phyloP scores from a whole-genome alignment of 2,888 invertebrate genomes.

The Dryomyza anilis region DNA sequence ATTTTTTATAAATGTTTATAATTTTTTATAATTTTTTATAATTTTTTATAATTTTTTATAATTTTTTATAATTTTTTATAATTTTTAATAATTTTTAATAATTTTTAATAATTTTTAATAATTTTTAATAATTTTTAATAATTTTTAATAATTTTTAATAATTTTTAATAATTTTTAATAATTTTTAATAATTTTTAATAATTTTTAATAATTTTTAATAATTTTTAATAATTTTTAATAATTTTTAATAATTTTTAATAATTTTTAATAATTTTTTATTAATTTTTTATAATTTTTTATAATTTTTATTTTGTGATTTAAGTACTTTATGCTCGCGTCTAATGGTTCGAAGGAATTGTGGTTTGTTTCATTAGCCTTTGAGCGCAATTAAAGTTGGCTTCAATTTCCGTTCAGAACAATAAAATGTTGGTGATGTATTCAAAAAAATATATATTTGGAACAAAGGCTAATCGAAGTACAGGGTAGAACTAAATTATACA shows the following conservation, averaged over 20 bases:
- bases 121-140: background rate
- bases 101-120: background rate
- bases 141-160: background rate
- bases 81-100: background rate
- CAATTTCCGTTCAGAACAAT: conserved; percentile 6
- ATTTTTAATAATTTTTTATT: too few relatives aligned
- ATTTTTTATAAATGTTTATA: background rate
- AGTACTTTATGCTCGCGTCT: too few relatives aligned
- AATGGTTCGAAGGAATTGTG: too few relatives aligned
- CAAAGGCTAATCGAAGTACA: conserved; percentile 36
- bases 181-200: too few relatives aligned
- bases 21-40: background rate
- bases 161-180: background rate
- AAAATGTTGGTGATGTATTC: conserved; percentile 34
- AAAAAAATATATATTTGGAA: conserved; percentile 37
- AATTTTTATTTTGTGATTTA: too few relatives aligned
- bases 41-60: background rate
- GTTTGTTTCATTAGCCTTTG: conserved; percentile 17
- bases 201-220: too few relatives aligned
- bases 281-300: too few relatives aligned
- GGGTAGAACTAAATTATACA: too few relatives aligned
- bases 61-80: too few relatives aligned
- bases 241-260: too few relatives aligned
- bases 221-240: too few relatives aligned
- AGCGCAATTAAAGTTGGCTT: conserved; percentile 3